Conservation (phyloP, 2,797 vertebrate species). For the Chrysolophus pictus region DNA sequence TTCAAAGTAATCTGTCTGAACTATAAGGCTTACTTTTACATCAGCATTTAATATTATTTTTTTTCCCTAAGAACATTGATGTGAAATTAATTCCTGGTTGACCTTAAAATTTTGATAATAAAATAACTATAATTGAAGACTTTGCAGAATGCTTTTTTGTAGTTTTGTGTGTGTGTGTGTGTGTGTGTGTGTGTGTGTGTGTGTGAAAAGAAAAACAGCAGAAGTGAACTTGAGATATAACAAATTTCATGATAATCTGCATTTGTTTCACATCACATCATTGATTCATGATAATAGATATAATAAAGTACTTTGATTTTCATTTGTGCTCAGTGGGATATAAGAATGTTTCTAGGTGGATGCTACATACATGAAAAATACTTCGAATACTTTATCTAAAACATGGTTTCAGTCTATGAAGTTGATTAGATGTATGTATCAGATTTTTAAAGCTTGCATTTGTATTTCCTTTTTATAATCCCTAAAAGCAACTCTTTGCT, state of each 20-base stretch:
- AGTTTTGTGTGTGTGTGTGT: too few species aligned
- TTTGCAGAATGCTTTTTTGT: not conserved
- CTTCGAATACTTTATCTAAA: not conserved
- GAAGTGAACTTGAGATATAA: not conserved
- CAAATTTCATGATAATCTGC: not conserved
- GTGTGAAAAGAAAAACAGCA: not conserved
- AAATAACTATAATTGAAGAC: not conserved
- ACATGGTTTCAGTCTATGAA: not conserved
- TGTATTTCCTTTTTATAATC: not conserved
- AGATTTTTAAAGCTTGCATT: not conserved
- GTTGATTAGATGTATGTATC: not conserved
- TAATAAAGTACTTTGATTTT: not conserved
- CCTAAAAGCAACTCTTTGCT: not conserved
- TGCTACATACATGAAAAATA: not conserved
- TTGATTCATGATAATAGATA: not conserved
- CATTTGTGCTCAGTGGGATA: not conserved
- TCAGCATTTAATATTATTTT: not conserved
- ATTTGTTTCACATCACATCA: not conserved
- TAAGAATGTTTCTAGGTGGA: not conserved
- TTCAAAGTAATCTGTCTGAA: not conserved
- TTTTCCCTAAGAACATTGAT: not conserved
- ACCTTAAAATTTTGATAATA: not conserved
- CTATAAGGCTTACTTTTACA: not conserved
- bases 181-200: too few species aligned
- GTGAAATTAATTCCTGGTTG: not conserved